Evolutionary conservation across 2,113 vertebrate genomes (phyloP), one percentile per base, ranked within the genome.

Genomic region (Paedocypris sp.): DNA sequence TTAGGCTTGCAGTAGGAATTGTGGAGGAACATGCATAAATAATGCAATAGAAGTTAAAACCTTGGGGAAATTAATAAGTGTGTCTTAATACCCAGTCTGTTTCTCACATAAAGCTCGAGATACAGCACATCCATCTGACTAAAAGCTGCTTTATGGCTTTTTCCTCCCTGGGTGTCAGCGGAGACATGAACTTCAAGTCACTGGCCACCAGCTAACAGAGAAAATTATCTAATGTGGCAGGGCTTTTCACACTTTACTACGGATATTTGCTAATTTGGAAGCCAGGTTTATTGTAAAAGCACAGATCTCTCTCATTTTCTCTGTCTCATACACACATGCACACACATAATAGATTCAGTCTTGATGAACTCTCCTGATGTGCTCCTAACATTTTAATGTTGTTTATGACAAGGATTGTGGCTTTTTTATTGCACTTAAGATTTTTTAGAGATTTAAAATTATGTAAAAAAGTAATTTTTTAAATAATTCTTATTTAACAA

Each of bases 181-280:
- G 66, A 48, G 50, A 31, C 15, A 33, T 52, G 33, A 4, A 15
- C 28, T 28, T 53, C 50, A 67, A 61, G 69, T 78, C 62, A 76
- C 71, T 63, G 42, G 5, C 22, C 48, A 33, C 29, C 38, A 38
- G 60, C 51, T 16, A 46, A 28, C 68, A 15, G 25, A 18, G 38
- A 35, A 79, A 78, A 84, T 80, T 80, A 77, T 33, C 48, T 77
- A 63, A 72, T 76, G 72, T 79, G 66, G 59, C 36, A 62, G 52
- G 29, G 59, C 31, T 60, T 48, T 71, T 16, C 35, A 31, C 45
- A 41, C 38, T 22, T 61, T 3, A 1, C 25, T n/a, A 12, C 29
- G 29, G 41, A 35, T 70, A 56, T 60, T 48, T 62, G 42, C n/a
- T n/a, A n/a, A n/a, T n/a, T n/a, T n/a, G n/a, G n/a, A n/a, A n/a